Evolutionary conservation across 2,888 invertebrate species (phyloP), one percentile per base, ranked within the genome.

Genomic region (Heteropelma amictum): DNA sequence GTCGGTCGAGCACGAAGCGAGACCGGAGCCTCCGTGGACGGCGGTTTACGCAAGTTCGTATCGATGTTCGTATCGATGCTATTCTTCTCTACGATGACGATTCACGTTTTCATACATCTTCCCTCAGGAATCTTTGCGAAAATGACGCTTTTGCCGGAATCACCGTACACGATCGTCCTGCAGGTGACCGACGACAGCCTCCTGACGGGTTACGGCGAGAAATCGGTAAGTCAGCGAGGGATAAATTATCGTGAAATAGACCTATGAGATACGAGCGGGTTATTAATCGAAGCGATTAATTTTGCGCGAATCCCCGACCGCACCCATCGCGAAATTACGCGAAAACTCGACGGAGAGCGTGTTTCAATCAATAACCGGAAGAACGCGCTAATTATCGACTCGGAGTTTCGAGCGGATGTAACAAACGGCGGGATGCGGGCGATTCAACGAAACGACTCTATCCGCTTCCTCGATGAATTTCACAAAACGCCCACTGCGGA

Each of bases 101-200:
- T 33, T 17, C 1, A 28, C n/a, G n/a, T 10, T 0, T 53, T 0
- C n/a, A 5, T 30, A 5, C 10, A 5, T 5, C n/a, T n/a, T n/a
- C n/a, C n/a, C n/a, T 47, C n/a, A 30, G 88, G 81, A 67, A 83
- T 89, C 30, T 83, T 77, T 61, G 81, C 87, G 1, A 85, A 79
- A 63, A 88, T 84, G 8, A 88, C 87, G 2, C 76, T 87, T 1
- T 77, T 89, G 10, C 88, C 88, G n/a, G 84, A 85, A 63, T 88
- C 89, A 7, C 91, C 90, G 1, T 92, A 92, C 82, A 90, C 89
- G 63, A 89, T 92, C 35, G 83, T 88, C 0, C 84, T 93, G 42
- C 90, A 91, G 81, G 90, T 92, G 3, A 90, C 87, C 19, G 93
- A 93, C 80, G 89, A 89, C 74, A 89, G 91, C 10, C 85, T 92